These are phyloP conservation scores for Heterodera schachtii DNA, from an alignment of 1,140 invertebrate genomes.

Conservation along the genomic window DNA sequence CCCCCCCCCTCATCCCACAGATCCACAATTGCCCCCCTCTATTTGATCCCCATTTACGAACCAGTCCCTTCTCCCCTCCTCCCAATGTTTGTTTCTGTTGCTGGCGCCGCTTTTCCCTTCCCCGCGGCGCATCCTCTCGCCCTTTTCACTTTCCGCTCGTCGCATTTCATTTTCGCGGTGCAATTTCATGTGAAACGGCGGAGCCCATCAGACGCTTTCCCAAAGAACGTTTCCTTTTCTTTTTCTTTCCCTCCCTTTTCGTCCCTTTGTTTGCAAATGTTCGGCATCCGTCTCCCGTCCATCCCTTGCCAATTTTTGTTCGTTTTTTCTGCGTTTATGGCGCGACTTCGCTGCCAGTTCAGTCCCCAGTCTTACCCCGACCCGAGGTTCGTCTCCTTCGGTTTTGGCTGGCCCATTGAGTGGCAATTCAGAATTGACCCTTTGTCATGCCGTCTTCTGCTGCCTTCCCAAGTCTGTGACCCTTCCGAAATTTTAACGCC, in stretches of 20 bases:
- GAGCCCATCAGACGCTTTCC: neutral
- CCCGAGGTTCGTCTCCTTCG: conserved; percentile 32
- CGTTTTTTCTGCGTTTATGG: neutral
- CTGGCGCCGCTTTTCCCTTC: too few species aligned
- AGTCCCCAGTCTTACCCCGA: conserved; percentile 63
- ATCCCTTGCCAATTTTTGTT: neutral
- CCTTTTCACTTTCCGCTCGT: neutral
- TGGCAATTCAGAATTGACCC: conserved; percentile 29
- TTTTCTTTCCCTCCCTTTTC: neutral
- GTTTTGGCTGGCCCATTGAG: neutral
- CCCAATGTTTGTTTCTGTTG: too few species aligned
- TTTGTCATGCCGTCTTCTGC: conserved; percentile 47
- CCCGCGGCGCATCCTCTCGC: neutral
- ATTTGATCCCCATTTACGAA: neutral
- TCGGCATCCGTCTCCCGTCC: neutral
- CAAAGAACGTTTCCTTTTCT: neutral
- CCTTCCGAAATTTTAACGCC: conserved; percentile 60
- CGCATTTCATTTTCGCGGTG: neutral
- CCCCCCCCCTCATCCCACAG: neutral
- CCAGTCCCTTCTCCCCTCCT: neutral
- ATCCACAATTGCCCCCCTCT: neutral
- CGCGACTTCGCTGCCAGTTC: conserved; percentile 38
- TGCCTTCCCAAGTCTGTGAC: conserved; percentile 60
- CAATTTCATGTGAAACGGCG: neutral
- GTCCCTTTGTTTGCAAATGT: neutral